Conservation (phyloP, 1,140 invertebrate genomes). For the Helicorthomorpha holstii region DNA sequence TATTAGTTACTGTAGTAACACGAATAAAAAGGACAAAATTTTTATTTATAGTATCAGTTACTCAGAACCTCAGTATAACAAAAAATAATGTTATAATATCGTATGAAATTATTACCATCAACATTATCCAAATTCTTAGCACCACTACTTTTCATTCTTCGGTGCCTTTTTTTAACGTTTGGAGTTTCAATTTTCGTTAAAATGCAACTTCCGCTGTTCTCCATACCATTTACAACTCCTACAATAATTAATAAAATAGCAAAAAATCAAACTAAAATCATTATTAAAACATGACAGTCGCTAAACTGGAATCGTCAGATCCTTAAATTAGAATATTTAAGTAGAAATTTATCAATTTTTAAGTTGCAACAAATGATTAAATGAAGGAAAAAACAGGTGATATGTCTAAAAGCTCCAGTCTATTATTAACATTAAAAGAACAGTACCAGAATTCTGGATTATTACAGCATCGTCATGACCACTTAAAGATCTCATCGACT, state of each 20-base stretch:
- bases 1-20: too few species aligned
- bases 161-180: slow-evolving; percentile 63
- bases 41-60: too few species aligned
- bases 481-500: slow-evolving; percentile 25
- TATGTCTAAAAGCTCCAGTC: background rate
- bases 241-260: background rate
- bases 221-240: slow-evolving; percentile 14
- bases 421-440: background rate
- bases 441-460: slow-evolving; percentile 18
- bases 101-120: slow-evolving; percentile 11
- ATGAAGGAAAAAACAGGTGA: background rate
- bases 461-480: slow-evolving; percentile 23
- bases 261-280: slow-evolving; percentile 2
- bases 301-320: too few species aligned
- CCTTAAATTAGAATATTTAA: too few species aligned
- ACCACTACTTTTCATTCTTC: slow-evolving; percentile 58
- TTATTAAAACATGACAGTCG: too few species aligned
- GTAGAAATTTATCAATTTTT: too few species aligned
- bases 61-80: too few species aligned
- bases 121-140: slow-evolving; percentile 45
- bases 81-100: background rate
- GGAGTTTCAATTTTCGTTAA: slow-evolving; percentile 45
- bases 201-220: slow-evolving; percentile 15
- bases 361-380: too few species aligned
- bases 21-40: too few species aligned